phyloP scores from a whole-genome alignment of 2,888 invertebrate genomes.

The Diaperis boleti region DNA sequence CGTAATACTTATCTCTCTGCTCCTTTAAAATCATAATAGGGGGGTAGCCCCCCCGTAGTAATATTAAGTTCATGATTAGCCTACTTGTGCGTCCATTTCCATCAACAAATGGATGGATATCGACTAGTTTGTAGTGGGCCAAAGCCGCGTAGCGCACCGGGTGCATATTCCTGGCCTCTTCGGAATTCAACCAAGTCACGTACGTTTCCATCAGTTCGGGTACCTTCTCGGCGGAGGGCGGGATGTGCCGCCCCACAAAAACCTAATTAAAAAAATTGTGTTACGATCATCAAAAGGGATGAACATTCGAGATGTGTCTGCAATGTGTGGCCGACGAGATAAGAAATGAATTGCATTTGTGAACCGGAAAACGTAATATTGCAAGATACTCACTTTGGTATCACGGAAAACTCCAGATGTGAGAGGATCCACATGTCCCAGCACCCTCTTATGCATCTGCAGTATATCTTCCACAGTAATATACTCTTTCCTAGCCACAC shows the following conservation, averaged over 20 bases:
- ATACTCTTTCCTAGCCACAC: conserved; percentile 81
- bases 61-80: conserved; percentile 93
- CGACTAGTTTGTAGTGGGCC: conserved; percentile 96
- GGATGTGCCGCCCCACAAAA: conserved; percentile 95
- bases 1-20: conserved; percentile 86
- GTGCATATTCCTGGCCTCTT: conserved; percentile 77
- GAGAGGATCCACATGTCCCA: conserved; percentile 95
- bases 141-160: conserved; percentile 86
- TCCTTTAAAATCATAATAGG: conserved; percentile 95
- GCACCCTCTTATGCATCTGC: conserved; percentile 90
- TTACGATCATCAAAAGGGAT: background rate
- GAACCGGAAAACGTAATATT: no score
- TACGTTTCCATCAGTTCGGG: conserved; percentile 87
- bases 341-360: no score
- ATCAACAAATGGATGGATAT: conserved; percentile 97
- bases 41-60: conserved; percentile 96
- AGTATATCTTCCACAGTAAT: conserved; percentile 89
- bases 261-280: conserved; percentile 67
- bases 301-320: background rate
- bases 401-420: conserved; percentile 90
- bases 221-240: conserved; percentile 88
- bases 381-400: conserved; percentile 73
- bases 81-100: conserved; percentile 97
- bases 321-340: no score
- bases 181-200: conserved; percentile 93